Base-by-base conservation (phyloP, 1,140 invertebrate genomes). In the Galleria mellonella region DNA sequence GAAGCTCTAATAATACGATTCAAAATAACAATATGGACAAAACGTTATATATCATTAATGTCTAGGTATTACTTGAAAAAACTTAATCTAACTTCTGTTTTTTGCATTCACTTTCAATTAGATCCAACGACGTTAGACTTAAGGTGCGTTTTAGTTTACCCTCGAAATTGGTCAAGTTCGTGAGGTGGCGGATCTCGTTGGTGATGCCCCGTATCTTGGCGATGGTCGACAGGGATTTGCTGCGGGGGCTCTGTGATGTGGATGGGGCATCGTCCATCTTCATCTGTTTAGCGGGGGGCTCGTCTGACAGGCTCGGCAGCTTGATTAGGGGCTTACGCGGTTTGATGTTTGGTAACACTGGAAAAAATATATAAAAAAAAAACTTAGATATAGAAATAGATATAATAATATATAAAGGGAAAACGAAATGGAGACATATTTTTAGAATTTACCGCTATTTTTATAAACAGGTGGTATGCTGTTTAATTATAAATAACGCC, bases 281-380 rank as follows among this genome's bases (percentile, higher is more conserved):
- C 6, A 27, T 30, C 9, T 43, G 4, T 23, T 54, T 41, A 17
- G 53, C 13, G 7, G 59, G 30, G 4, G 57, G 46, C 14, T 57
- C 63, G 6, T 68, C 75, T 0, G 71, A 69, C 1, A 78, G 40
- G n/a, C 72, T 81, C 0, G 79, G 79, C 15, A 83, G 38, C 10
- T 73, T 78, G 31, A 83, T 79, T 2, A 63, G 37, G 0, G 79
- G 65, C 31, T 81, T 76, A 0, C 79, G 54, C 1, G 79, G 79
- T 32, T 81, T 81, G 11, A 83, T 83, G 55, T 83, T 83, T 14
- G 76, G 72, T 23, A 73, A 36, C 17, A 67, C 76, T 83, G 67
- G n/a, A 65, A 41, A 1, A 32, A 27, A 43, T 30, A 45, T 11
- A 14, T 31, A 12, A 11, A n/a, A n/a, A n/a, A n/a, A n/a, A n/a